These are phyloP conservation scores for Archegozetes longisetosus DNA, from an alignment of 1,140 invertebrate genomes.

Conservation along the genomic window DNA sequence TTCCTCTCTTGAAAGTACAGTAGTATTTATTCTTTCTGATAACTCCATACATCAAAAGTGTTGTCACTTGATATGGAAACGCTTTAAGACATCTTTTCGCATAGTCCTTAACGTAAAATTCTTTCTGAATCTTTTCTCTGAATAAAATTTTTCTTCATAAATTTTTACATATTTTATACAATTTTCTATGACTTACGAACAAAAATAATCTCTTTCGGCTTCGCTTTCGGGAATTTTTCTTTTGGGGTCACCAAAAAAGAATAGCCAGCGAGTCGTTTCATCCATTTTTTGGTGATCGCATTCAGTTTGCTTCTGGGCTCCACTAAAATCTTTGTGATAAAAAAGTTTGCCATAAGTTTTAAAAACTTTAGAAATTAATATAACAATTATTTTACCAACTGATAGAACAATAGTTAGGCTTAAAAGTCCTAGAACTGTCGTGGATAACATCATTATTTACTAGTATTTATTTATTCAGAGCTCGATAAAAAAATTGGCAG, in stretches of 20 bases:
- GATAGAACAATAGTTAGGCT: no score
- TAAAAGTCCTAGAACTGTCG: no score
- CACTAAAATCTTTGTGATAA: no score
- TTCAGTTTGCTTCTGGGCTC: background rate
- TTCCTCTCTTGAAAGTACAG: slow-evolving; percentile 3
- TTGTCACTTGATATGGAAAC: slow-evolving; percentile 12
- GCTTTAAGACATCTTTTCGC: slow-evolving; percentile 1
- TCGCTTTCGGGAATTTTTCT: background rate
- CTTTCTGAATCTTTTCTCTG: slow-evolving; percentile 8
- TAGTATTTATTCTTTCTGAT: slow-evolving; percentile 2
- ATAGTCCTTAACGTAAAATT: slow-evolving; percentile 9
- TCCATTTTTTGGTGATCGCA: background rate
- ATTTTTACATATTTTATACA: background rate
- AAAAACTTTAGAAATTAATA: no score
- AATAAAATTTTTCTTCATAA: background rate
- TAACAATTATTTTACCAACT: no score
- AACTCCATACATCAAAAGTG: slow-evolving; percentile 7
- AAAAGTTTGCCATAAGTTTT: no score
- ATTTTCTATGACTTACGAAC: background rate
- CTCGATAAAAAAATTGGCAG: no score
- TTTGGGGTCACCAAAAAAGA: slow-evolving; percentile 7
- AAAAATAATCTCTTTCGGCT: slow-evolving; percentile 3
- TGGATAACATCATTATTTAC: no score
- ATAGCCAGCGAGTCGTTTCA: slow-evolving; percentile 4
- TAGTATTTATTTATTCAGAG: no score